A percentile compares a stretch with the other conserved stretches of the same genome.
Conservation (phyloP, 2,113 vertebrate genomes). For the Hemicordylus capensis region DNA sequence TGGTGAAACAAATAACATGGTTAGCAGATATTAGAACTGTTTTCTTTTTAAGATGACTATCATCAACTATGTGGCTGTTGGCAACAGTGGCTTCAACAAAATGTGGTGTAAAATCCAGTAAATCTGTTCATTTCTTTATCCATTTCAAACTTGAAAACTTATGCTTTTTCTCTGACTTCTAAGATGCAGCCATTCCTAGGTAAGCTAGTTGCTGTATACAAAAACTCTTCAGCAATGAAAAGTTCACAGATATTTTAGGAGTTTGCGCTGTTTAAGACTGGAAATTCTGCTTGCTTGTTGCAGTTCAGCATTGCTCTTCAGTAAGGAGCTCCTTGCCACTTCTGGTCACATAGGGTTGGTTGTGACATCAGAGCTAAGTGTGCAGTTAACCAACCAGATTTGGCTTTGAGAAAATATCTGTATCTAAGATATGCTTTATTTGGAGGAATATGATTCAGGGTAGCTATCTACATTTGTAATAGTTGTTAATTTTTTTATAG, state of each 20-base stretch:
- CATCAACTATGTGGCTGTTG: background rate
- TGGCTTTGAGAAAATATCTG: conserved; percentile 12
- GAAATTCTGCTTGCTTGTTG: background rate
- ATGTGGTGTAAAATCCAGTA: background rate
- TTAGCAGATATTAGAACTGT: background rate
- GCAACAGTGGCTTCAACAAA: background rate
- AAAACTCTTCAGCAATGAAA: background rate
- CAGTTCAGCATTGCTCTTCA: background rate
- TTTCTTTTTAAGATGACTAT: background rate
- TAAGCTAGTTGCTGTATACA: background rate
- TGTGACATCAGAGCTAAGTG: conserved; percentile 18
- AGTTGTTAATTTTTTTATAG: conserved; percentile 72
- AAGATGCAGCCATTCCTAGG: background rate
- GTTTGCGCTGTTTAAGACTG: background rate
- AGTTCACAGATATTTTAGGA: background rate
- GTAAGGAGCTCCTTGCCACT: background rate
- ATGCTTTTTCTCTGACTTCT: background rate
- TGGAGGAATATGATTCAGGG: rapidly evolving
- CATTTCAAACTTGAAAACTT: background rate
- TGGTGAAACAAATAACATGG: background rate
- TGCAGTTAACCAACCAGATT: conserved; percentile 18
- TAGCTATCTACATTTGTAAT: background rate
- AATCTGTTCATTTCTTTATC: background rate
- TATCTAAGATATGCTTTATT: background rate
- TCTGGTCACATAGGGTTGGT: conserved; percentile 2